These are phyloP conservation scores for Alligator sinensis DNA, from an alignment of 2,113 vertebrate species.

Conservation along the genomic window DNA sequence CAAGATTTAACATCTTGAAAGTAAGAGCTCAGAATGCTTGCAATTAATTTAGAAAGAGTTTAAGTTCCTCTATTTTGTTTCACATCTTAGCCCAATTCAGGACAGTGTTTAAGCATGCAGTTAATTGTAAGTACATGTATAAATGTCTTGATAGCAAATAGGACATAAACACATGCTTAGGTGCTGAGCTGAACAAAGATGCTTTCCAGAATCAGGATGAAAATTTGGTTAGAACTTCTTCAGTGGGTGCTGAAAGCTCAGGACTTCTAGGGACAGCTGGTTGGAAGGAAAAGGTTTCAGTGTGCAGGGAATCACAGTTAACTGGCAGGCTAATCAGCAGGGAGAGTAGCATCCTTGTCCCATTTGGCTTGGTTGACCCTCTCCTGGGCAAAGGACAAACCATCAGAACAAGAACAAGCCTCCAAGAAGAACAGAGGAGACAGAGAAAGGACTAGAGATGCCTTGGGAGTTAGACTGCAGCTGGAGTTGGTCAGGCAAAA, in stretches of 20 bases:
- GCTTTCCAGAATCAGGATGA: not conserved
- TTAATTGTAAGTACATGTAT: too few relatives aligned
- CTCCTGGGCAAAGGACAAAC: too few relatives aligned
- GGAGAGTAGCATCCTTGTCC: not conserved
- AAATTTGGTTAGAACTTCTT: not conserved
- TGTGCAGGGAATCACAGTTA: not conserved
- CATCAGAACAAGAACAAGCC: not conserved
- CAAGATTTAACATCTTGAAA: not conserved
- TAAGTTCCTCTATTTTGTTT: too few relatives aligned
- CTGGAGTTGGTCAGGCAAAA: not conserved
- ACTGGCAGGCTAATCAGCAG: accelerated
- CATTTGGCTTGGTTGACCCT: too few relatives aligned
- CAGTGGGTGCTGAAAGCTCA: not conserved
- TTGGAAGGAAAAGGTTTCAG: not conserved
- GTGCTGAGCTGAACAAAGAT: not conserved
- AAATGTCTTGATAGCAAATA: too few relatives aligned
- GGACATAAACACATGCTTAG: not conserved
- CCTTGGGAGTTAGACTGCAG: accelerated
- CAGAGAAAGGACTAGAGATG: not conserved
- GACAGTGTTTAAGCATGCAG: too few relatives aligned
- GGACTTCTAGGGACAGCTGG: not conserved
- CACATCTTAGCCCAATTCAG: too few relatives aligned
- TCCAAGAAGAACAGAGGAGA: not conserved
- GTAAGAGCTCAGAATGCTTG: not conserved
- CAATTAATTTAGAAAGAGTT: too few relatives aligned